Percentiles rank a stretch among this genome's conserved stretches.
These are phyloP conservation scores for Habrosyne pyritoides DNA, from an alignment of 2,888 invertebrate species.

Conservation along the genomic window DNA sequence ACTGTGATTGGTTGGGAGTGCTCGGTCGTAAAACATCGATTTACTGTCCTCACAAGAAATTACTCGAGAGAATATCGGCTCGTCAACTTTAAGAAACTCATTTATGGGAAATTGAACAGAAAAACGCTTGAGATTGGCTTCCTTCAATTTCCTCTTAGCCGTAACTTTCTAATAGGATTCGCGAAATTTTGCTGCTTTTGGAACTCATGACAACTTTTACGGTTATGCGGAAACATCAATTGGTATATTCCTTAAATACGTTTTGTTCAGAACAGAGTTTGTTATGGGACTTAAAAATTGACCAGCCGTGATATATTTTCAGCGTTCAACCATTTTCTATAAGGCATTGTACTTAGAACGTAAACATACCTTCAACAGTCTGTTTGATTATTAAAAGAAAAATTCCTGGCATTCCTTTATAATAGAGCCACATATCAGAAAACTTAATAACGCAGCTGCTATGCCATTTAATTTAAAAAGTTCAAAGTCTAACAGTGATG, in stretches of 20 bases:
- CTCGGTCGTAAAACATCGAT: slow-evolving; percentile 5
- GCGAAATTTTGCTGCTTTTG: not conserved
- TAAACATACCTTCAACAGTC: not conserved
- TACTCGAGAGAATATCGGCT: not conserved
- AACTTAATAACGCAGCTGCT: not conserved
- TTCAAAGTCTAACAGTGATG: slow-evolving; percentile 26
- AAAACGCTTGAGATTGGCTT: not conserved
- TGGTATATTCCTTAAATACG: not conserved
- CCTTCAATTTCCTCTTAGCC: not conserved
- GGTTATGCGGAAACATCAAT: not conserved
- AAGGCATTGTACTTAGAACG: too few species aligned
- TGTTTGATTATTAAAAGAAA: not conserved
- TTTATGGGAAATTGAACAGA: slow-evolving; percentile 3
- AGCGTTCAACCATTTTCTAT: too few species aligned
- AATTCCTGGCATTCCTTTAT: not conserved
- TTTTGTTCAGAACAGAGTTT: not conserved
- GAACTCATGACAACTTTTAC: not conserved
- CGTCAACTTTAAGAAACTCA: not conserved
- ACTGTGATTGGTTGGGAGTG: slow-evolving; percentile 2
- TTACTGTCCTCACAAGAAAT: not conserved
- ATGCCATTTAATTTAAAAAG: slow-evolving; percentile 18
- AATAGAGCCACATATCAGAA: not conserved
- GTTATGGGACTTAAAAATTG: too few species aligned
- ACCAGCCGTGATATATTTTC: too few species aligned
- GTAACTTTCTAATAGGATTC: not conserved